Base-by-base conservation (phyloP, 2,113 vertebrate genomes). In the Periophthalmodon schlosseri region DNA sequence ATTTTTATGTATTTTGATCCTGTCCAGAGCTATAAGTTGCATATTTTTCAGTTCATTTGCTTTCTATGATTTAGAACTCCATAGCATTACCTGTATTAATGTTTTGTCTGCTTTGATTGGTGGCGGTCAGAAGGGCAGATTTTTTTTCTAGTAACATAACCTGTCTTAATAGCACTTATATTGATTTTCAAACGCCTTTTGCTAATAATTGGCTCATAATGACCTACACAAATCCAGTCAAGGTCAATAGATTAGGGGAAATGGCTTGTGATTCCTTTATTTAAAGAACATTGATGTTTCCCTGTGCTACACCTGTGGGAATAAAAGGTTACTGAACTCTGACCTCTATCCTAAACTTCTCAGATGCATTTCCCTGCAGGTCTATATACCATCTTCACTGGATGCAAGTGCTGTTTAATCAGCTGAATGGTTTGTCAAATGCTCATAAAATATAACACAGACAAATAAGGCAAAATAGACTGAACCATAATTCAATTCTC, bases 401-500 rank as follows among this genome's bases (percentile, higher is more conserved):
- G 7, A 56, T 21, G 52, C 52, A 21, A 56, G 16, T 56, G 4
- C 23, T 2, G 21, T 60, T 60, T 60, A 60, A 60, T 60, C 57
- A 60, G 13, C 28, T 24, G 65, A 83, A 74, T 85, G 74, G 54
- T 76, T 86, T 80, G 72, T 68, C 75, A 74, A 76, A 78, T 39
- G 56, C 46, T 60, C 50, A 65, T 36, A 58, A 64, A 70, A 68
- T n/a, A 24, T 8, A 79, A 76, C 64, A 81, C 79, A 64, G 21
- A 50, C 70, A 65, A 76, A 74, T 76, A 18, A 70, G 46, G 74
- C 73, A 79, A 84, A 80, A 85, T 57, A 75, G 74, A 68, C 67
- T 63, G 54, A 87, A 71, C 61, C 47, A 79, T 65, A 84, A 80
- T 84, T 82, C 23, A 88, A 82, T 77, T 78, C 56, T 71, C 1